phyloP scores from a whole-genome alignment of 2,113 vertebrate genomes.

The Phalacrocorax aristotelis region DNA sequence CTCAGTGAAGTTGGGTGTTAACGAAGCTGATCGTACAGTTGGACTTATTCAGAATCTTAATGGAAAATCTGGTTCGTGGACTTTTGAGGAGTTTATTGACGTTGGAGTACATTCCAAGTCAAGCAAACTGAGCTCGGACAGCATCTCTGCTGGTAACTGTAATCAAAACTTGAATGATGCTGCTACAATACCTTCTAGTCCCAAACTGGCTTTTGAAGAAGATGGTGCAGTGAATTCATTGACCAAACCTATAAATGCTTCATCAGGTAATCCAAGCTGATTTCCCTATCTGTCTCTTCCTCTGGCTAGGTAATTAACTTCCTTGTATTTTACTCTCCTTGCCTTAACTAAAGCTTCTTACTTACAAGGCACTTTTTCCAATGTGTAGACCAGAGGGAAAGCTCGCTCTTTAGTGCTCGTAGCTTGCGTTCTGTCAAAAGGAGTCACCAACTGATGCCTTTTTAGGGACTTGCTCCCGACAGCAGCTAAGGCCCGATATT shows the following conservation, averaged over 20 bases:
- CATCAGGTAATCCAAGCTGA: conserved; percentile 78
- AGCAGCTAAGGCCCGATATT: neutral
- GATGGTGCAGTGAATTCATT: conserved; percentile 77
- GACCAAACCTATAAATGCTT: conserved; percentile 80
- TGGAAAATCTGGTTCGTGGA: conserved; percentile 80
- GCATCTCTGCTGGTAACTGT: conserved; percentile 66
- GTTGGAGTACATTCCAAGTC: conserved; percentile 76
- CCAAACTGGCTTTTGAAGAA: conserved; percentile 76
- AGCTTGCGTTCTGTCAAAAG: neutral
- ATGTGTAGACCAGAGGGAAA: neutral
- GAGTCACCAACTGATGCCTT: conserved; percentile 4
- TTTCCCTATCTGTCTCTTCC: neutral
- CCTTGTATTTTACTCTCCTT: neutral
- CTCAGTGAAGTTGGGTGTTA: conserved; percentile 58
- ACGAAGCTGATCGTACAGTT: conserved; percentile 67
- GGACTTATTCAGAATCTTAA: conserved; percentile 71
- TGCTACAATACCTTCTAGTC: conserved; percentile 68
- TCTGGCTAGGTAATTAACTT: conserved; percentile 7
- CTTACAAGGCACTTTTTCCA: conserved; percentile 28
- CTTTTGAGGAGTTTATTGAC: conserved; percentile 82
- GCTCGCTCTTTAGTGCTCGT: neutral
- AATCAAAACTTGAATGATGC: conserved; percentile 78
- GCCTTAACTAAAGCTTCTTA: conserved; percentile 53
- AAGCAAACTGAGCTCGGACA: conserved; percentile 9
- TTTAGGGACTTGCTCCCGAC: neutral